phyloP scores from a whole-genome alignment of 2,888 invertebrate species.

The Allacma fusca region DNA sequence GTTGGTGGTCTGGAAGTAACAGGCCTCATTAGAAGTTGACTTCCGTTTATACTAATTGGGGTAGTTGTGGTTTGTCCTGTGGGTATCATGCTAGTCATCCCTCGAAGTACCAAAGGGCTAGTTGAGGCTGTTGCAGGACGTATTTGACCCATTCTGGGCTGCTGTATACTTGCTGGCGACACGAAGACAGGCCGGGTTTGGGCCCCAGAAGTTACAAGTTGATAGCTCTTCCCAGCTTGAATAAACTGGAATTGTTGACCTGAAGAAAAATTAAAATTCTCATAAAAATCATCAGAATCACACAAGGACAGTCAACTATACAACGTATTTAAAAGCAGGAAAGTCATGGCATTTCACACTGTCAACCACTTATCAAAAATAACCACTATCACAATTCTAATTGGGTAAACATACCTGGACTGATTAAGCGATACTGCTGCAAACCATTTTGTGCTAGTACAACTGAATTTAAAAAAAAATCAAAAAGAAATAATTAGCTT shows the following conservation, averaged over 20 bases:
- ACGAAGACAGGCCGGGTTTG: background rate
- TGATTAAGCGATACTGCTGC: background rate
- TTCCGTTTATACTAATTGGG: background rate
- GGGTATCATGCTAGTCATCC: background rate
- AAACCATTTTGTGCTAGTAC: background rate
- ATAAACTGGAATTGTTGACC: slow-evolving; percentile 8
- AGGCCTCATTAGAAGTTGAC: slow-evolving; percentile 21
- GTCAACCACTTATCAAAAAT: too few species aligned
- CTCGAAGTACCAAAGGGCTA: background rate
- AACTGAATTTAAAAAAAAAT: background rate
- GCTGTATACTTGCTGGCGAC: background rate
- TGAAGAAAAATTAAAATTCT: background rate
- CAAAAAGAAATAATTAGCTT: background rate
- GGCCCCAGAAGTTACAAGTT: background rate
- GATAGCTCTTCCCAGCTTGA: background rate
- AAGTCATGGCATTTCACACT: too few species aligned
- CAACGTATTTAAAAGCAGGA: too few species aligned
- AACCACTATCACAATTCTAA: too few species aligned
- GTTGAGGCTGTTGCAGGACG: background rate
- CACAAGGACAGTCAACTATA: too few species aligned
- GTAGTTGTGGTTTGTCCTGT: background rate
- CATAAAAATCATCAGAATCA: too few species aligned
- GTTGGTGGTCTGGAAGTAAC: slow-evolving; percentile 37
- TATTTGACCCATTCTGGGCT: background rate
- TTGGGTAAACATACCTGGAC: background rate